Evolutionary conservation across 1,140 invertebrate genomes (phyloP), one percentile per base, ranked within the genome.

Genomic region (Eurosta solidaginis): DNA sequence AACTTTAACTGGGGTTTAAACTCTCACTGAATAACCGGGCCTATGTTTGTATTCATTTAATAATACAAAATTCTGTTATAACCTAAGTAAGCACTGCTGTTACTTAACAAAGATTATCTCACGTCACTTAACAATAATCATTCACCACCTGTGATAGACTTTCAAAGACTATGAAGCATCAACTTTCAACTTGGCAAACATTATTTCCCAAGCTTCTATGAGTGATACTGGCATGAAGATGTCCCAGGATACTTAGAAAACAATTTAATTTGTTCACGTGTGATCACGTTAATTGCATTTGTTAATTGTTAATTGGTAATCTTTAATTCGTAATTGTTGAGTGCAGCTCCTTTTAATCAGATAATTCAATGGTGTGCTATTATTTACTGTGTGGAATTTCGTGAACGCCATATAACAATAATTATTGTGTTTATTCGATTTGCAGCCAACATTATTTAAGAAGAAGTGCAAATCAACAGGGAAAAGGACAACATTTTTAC

Each of bases 301-400:
- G 59, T 68, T 68, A 68, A 68, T 63, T 63, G 54, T 36, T 63
- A 63, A 63, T 68, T n/a, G n/a, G n/a, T n/a, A n/a, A n/a, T n/a
- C n/a, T n/a, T n/a, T n/a, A n/a, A n/a, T n/a, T n/a, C n/a, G n/a
- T n/a, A n/a, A n/a, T n/a, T n/a, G n/a, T n/a, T n/a, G n/a, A n/a
- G n/a, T n/a, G n/a, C n/a, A n/a, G n/a, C n/a, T n/a, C n/a, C n/a
- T n/a, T n/a, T n/a, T n/a, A n/a, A n/a, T n/a, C n/a, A n/a, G n/a
- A n/a, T n/a, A n/a, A n/a, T n/a, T n/a, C n/a, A n/a, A n/a, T n/a
- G n/a, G n/a, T n/a, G n/a, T n/a, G n/a, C n/a, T n/a, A n/a, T n/a
- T n/a, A n/a, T n/a, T n/a, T n/a, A n/a, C n/a, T n/a, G n/a, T n/a
- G n/a, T n/a, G n/a, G n/a, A n/a, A n/a, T n/a, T n/a, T n/a, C n/a